A percentile compares a stretch with the other conserved stretches of the same genome.
These are phyloP conservation scores for Acropora yongei DNA, from an alignment of 64 coral and sea anemone genomes.

Conservation along the genomic window DNA sequence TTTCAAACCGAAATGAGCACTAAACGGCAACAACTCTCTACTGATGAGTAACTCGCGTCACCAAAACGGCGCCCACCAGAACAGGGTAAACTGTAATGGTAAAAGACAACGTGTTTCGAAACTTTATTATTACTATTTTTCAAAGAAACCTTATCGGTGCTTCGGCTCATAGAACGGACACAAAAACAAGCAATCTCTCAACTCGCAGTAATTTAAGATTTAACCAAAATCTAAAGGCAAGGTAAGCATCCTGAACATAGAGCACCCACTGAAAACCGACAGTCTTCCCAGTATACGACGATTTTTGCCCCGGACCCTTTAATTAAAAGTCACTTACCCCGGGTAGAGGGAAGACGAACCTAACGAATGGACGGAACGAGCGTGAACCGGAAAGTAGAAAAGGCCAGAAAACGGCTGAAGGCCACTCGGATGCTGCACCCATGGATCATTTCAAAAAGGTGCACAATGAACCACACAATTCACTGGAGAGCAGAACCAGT, in stretches of 20 bases:
- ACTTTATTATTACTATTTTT: no score
- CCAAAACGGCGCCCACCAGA: background rate
- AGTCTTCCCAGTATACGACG: background rate
- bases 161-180: no score
- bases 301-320: background rate
- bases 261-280: background rate
- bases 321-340: background rate
- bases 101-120: no score
- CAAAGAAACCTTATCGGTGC: no score
- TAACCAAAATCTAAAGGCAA: background rate
- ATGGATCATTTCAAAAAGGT: background rate
- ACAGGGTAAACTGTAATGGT: background rate
- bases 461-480: conserved; percentile 16
- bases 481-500: conserved; percentile 63
- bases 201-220: background rate
- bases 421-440: background rate
- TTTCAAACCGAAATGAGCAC: no score
- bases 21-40: no score
- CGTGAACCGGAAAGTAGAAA: background rate
- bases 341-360: background rate
- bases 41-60: no score
- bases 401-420: background rate
- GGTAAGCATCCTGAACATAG: background rate
- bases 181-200: no score
- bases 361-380: background rate